phyloP scores from a whole-genome alignment of 2,113 vertebrate genomes.

The Beaufortia kweichowensis region DNA sequence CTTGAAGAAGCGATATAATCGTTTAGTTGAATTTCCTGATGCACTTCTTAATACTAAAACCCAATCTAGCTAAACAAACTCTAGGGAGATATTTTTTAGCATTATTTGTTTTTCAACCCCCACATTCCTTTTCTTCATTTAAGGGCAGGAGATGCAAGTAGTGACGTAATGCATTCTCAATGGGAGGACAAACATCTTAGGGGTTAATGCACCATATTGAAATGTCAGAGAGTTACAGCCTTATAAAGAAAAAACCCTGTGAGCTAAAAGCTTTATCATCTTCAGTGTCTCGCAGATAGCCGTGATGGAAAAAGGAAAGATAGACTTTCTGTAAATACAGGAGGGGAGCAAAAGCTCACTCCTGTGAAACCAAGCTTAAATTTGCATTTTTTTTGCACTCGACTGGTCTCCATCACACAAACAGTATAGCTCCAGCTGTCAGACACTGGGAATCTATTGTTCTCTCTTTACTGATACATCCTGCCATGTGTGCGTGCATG shows the following conservation, averaged over 20 bases:
- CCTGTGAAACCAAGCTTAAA: too few species aligned
- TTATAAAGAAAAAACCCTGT: slow-evolving; percentile 32
- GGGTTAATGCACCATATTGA: slow-evolving; percentile 24
- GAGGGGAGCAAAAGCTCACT: neutral
- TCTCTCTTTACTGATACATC: slow-evolving; percentile 41
- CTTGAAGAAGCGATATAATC: too few species aligned
- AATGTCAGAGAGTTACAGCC: slow-evolving; percentile 10
- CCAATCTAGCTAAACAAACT: slow-evolving; percentile 23
- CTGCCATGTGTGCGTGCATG: slow-evolving; percentile 43
- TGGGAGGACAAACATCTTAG: slow-evolving; percentile 16
- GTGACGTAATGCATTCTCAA: slow-evolving; percentile 38
- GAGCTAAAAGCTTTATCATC: slow-evolving; percentile 6
- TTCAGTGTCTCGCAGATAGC: slow-evolving; percentile 1
- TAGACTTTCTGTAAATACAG: neutral
- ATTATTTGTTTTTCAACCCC: slow-evolving; percentile 22
- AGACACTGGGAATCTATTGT: slow-evolving; percentile 29
- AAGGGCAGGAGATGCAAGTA: slow-evolving; percentile 22
- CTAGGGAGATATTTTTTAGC: neutral
- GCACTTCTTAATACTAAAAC: neutral
- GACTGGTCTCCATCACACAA: slow-evolving; percentile 10
- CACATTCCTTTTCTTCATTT: slow-evolving; percentile 9
- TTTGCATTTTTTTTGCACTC: too few species aligned
- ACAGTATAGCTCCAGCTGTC: slow-evolving; percentile 35
- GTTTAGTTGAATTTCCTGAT: neutral
- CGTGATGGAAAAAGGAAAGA: neutral